Base-by-base conservation (phyloP, 1,140 invertebrate species). In the Diorhabda elongata region DNA sequence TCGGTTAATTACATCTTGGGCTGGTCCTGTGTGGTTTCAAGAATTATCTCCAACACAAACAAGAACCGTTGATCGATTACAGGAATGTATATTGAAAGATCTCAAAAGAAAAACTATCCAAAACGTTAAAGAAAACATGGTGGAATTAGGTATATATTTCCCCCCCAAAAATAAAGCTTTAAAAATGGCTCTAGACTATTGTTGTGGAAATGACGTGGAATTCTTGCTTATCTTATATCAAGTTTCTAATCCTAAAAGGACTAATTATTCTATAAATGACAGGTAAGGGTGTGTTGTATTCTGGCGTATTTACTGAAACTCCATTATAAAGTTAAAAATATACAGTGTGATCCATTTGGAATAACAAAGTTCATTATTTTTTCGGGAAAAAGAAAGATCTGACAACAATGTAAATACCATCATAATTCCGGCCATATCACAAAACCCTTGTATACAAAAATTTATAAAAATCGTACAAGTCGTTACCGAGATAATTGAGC, bases 11-110 rank as follows among this genome's bases (percentile, higher is more conserved):
- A 64, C 70, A 8, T 45, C 59, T 26, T 52, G 66, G 44, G 64
- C 77, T 43, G 78, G 78, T 2, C 79, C 79, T 2, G 74, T 72
- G 9, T 80, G 79, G 79, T 81, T 73, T 62, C 78, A 79, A 68
- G 79, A 81, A 74, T 61, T 80, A n/a, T 78, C 73, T 8, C 72
- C 75, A 4, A 67, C 68, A 58, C 79, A 81, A 71, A 42, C 74
- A 3, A 44, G n/a, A 56, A 67, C 70, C 6, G 71, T 76, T 5
- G 78, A 81, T 57, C 56, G 69, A 9, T 69, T 81, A 43, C 60
- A 69, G 58, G 44, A 71, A 45, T 73, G 72, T 44, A 76, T 79
- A 41, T 3, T 64, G 1, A 70, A 64, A 42, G 78, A 79, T 74
- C 56, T 69, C 6, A 58, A 61, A 7, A 42, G 70, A n/a, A 66